Conservation (phyloP, 2,113 vertebrate species). For the Apodemus sylvaticus region DNA sequence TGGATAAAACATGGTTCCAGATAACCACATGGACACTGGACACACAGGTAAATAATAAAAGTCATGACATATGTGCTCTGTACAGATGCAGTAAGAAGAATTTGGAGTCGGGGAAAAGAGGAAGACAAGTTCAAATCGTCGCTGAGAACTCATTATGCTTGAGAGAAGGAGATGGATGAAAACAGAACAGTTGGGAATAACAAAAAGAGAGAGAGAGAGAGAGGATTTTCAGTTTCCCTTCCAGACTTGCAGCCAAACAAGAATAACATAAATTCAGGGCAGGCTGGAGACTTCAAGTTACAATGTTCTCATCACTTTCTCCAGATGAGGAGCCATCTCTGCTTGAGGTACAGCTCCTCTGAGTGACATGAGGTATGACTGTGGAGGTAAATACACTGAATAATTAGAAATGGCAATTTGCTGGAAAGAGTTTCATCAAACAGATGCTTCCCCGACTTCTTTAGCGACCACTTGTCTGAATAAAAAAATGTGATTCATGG, state of each 20-base stretch:
- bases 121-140: neutral
- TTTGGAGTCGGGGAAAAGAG: neutral
- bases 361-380: neutral
- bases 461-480: slow-evolving; percentile 24
- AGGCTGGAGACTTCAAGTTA: neutral
- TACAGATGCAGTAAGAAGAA: slow-evolving; percentile 29
- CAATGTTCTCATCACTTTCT: slow-evolving; percentile 32
- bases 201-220: neutral
- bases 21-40: neutral
- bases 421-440: slow-evolving; percentile 69
- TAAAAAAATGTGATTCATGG: slow-evolving; percentile 38
- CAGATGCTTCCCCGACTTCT: slow-evolving; percentile 10
- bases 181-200: slow-evolving; percentile 14
- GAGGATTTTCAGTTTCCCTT: neutral
- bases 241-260: neutral
- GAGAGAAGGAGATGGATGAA: slow-evolving; percentile 2
- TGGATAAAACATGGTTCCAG: neutral
- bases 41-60: neutral
- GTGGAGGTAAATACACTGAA: slow-evolving; percentile 28
- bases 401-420: slow-evolving; percentile 47
- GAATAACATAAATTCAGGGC: slow-evolving; percentile 49
- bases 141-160: neutral
- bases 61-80: neutral
- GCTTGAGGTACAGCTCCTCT: neutral
- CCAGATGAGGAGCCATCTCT: neutral